Evolutionary conservation across 2,888 invertebrate species (phyloP).

Genomic region (Chaitophorus viminalis): DNA sequence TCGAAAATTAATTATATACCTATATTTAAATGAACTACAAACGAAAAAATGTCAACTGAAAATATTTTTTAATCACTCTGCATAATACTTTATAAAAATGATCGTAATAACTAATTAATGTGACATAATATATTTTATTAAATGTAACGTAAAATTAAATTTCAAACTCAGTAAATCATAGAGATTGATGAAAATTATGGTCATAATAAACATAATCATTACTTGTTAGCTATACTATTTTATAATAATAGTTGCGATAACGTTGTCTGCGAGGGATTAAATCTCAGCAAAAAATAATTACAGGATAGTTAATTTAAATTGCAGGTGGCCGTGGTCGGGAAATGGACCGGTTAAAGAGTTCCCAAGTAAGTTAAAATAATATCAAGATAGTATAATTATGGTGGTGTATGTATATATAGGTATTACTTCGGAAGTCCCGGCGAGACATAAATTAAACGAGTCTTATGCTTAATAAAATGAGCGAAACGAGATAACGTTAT

Average conservation of each 20-base stretch:
- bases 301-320: slow-evolving; percentile 15
- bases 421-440: background rate
- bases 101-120: no score
- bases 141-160: background rate
- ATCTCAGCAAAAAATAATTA: slow-evolving; percentile 15
- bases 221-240: background rate
- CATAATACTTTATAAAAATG: no score
- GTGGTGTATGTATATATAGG: background rate
- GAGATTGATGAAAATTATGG: background rate
- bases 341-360: slow-evolving; percentile 2
- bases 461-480: background rate
- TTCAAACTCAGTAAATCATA: background rate
- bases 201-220: background rate
- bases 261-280: background rate
- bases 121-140: no score
- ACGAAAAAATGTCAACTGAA: no score
- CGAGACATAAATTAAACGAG: slow-evolving; percentile 27
- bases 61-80: no score
- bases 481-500: background rate
- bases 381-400: slow-evolving; percentile 1
- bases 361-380: background rate
- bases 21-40: no score
- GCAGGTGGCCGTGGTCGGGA: background rate
- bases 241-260: background rate
- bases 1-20: no score